Evolutionary conservation across 2,113 vertebrate species (phyloP).

Genomic region (Nettapus auritus): DNA sequence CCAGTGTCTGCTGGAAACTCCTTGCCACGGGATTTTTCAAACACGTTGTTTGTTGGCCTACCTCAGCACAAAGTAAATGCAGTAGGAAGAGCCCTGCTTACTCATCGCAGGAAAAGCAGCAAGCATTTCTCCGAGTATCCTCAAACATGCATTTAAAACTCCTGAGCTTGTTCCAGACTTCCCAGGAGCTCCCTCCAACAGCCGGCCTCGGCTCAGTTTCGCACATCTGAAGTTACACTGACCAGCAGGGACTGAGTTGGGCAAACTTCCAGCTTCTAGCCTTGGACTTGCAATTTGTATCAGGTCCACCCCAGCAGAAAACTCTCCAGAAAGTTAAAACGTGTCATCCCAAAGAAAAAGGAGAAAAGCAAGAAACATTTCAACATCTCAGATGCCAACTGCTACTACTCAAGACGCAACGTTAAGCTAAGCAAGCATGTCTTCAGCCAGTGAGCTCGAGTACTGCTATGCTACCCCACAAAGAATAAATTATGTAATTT

Average conservation of each 20-base stretch:
- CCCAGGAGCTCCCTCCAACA: background rate
- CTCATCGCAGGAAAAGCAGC: background rate
- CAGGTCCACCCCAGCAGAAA: background rate
- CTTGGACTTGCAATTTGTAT: background rate
- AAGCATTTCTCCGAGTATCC: background rate
- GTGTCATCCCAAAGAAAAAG: background rate
- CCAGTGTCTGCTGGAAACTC: slow-evolving; percentile 39
- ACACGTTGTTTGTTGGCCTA: background rate
- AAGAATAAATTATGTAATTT: background rate
- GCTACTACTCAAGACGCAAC: background rate
- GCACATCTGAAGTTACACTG: background rate
- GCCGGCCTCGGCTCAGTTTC: background rate
- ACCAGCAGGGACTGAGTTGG: background rate
- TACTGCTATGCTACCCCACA: background rate
- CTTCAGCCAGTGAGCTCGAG: background rate
- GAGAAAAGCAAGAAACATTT: background rate
- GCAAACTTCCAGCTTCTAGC: background rate
- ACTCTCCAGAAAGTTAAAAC: background rate
- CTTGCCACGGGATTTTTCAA: slow-evolving; percentile 11
- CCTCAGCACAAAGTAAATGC: background rate
- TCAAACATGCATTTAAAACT: background rate
- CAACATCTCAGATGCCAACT: background rate
- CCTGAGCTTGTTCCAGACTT: background rate
- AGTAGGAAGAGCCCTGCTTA: background rate
- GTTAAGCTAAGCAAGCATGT: background rate